Base-by-base conservation (phyloP, 1,140 invertebrate genomes). In the Melitaea cinxia region DNA sequence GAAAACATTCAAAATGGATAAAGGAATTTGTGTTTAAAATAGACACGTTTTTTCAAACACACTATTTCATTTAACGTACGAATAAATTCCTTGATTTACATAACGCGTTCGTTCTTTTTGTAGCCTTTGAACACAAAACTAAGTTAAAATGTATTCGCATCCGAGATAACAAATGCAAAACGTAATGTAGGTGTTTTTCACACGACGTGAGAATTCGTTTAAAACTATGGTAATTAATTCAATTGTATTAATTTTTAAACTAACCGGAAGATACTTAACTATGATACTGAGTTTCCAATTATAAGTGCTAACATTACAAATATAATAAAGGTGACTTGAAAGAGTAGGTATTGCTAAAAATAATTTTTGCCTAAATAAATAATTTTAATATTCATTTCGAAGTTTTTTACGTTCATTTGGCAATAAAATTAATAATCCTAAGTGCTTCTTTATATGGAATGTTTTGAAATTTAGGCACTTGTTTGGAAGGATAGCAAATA, bases 41-140 rank as follows among this genome's bases (percentile, higher is more conserved):
- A 62, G 69, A 68, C 61, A 60, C 47, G 65, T 65, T 68, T 57
- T 71, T 65, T 67, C 50, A 58, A 67, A 14, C 52, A 57, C 56
- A 30, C 42, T 58, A 26, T 26, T 47, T 47, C 26, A 33, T 49
- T 58, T 58, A 49, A 58, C 56, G 30, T 42, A 47, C 33, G 61
- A 56, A 64, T 67, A 70, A 70, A 67, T 63, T 66, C 61, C 42
- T 47, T 53, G 19, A 68, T 71, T 74, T 65, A 58, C 64, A 68
- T 70, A 67, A 61, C 64, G 33, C 55, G 54, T 59, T 45, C 58
- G 62, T 63, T 67, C 58, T 68, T 69, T 65, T 54, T 60, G 67
- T 55, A 65, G 42, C 59, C 54, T 57, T 59, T 64, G 67, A 68
- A 54, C 61, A 33, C n/a, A 62, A 62, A 64, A 63, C 58, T 56